Base-by-base conservation (phyloP, 1,140 invertebrate genomes). In the Megathymus violae region DNA sequence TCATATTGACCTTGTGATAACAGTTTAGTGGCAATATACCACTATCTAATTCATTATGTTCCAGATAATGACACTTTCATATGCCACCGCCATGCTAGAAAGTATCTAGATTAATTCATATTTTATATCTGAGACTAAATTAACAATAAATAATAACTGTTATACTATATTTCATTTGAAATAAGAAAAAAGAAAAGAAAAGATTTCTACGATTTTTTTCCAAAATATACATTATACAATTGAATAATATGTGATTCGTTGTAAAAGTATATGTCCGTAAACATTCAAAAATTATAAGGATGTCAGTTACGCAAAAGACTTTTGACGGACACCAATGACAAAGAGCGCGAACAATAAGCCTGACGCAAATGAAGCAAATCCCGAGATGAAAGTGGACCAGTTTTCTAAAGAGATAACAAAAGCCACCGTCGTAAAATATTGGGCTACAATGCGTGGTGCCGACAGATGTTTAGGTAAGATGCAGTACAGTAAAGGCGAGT, bases 391-490 rank as follows among this genome's bases (percentile, higher is more conserved):
- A 61, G 46, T 38, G 58, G 16, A 46, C 41, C 22, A 51, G 36
- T 34, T 50, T 36, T 58, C 50, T 63, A 56, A 54, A 47, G 40
- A 31, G 25, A 27, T 22, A 66, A 66, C 58, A 66, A 66, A 56
- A 50, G 61, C 16, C 17, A 34, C 27, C 13, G 64, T 27, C 56
- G 50, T 61, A 48, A 66, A 66, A 62, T 62, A 75, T 67, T 69
- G 44, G 56, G 54, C 4, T 9, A 58, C 48, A 74, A 64, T 66
- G 50, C 38, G 54, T 54, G 67, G 64, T 69, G 67, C 56, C 69
- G 71, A 73, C 79, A 81, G 79, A 83, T 83, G 82, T 76, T 75
- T 56, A 22, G 25, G 14, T 56, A 56, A 56, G 19, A 25, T 27
- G 43, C 34, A 22, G 16, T n/a, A n/a, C n/a, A 69, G 48, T 52